Evolutionary conservation across 2,113 vertebrate species (phyloP), one percentile per base, ranked within the genome.

Genomic region (Suricata suricatta): DNA sequence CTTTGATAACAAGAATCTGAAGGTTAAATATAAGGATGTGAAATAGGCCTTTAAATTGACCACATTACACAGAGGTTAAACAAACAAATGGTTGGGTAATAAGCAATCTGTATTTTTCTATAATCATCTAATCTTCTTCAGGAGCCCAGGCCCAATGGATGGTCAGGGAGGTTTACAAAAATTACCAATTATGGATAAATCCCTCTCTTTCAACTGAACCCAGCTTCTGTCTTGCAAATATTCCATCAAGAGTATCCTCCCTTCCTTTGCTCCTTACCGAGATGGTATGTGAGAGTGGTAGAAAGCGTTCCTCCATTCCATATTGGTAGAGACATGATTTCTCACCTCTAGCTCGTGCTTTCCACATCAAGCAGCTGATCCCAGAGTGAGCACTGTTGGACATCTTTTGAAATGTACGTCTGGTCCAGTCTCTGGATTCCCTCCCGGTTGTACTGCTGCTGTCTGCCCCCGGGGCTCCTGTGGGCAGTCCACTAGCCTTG

Each of bases 391-490:
- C 25, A 14, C 29, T 17, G 21, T 25, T 35, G 16, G 4, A 3
- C 10, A 27, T 35, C 38, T 54, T 89, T 64, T 13, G 10, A 69
- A 71, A 81, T 25, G 2, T 14, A 11, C 16, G 47, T 41, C 8
- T 60, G 35, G 21, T 1, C 14, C 23, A 35, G 0, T 33, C 8
- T 71, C 25, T 41, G 35, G 8, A 10, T n/a, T 35, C 29, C 12
- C 66, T 92, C 5, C 3, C 29, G 21, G 23, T 23, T 25, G 17
- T 29, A 27, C 15, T 77, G 1, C n/a, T 69, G 50, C 14, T 68
- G 38, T 35, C 16, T 71, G 44, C 12, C 10, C 0, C 21, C 0
- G 14, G 27, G 1, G 6, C 4, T 69, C 47, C 8, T 25, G 12
- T 0, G 17, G 7, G 52, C 35, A 86, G 21, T 66, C 35, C 16